Evolutionary conservation across 1,140 invertebrate genomes (phyloP), one percentile per base, ranked within the genome.

Genomic region (Palaemon carinicauda): DNA sequence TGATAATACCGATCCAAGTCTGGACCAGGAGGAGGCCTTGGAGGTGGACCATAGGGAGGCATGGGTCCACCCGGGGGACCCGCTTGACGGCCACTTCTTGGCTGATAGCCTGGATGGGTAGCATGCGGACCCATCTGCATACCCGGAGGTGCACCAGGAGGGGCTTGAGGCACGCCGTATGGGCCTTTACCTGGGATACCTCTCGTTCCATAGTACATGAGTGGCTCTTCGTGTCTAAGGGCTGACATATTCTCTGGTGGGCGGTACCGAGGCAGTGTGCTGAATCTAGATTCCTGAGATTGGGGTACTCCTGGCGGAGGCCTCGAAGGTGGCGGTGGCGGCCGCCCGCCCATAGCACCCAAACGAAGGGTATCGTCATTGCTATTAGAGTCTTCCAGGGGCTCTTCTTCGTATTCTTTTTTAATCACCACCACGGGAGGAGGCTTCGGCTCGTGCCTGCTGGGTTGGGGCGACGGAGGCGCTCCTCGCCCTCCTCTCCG

Each of bases 371-470:
- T 82, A 50, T 90, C 90, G n/a, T 88, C 90, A 80, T 90, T 90
- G 60, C 88, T 90, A 81, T 91, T 90, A 73, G 91, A 92, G 90
- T 98, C 97, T 89, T 98, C 96, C 54, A 96, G 94, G 89, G 97
- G 93, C 90, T 98, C 96, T 77, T 97, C 89, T 24, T 89, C 89
- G 79, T 89, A 89, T 60, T 89, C 88, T 73, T 89, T 94, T 91
- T 98, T 98, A 83, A 98, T 95, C 10, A 99, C 97, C 15, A 98
- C 97, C 21, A 98, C 97, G 33, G 97, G 96, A 56, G 97, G 96
- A 27, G 96, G 94, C 91, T 97, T 97, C 90, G 96, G 95, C 91
- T 97, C 96, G 1, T 94, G 93, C 81, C 94, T 1, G 41, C 41
- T 93, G 79, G 94, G 93, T 51, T 94, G 91, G 41, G 93, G 94